Evolutionary conservation across 2,888 invertebrate genomes (phyloP).

Genomic region (Polymixis flavicincta): DNA sequence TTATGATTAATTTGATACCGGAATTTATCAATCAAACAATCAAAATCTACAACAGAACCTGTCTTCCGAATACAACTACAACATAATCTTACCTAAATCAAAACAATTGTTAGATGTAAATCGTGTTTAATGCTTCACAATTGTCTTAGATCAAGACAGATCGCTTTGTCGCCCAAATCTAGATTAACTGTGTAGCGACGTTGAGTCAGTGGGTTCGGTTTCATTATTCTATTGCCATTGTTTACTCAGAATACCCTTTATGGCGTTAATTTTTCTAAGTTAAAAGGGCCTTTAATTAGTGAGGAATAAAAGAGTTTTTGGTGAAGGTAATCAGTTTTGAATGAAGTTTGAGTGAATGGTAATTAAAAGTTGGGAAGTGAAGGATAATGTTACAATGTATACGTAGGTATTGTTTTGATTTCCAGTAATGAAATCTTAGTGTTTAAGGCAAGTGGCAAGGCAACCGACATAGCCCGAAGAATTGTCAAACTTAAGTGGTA

Average conservation of each 20-base stretch:
- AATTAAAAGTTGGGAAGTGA: neutral
- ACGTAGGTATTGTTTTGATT: neutral
- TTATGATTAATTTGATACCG: neutral
- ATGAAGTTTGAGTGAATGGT: neutral
- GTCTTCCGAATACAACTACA: neutral
- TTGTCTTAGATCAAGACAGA: conserved; percentile 69
- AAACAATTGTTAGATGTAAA: conserved; percentile 64
- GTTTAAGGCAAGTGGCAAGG: too few species aligned
- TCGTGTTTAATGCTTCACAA: conserved; percentile 66
- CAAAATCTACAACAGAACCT: conserved; percentile 5
- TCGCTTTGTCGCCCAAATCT: conserved; percentile 68
- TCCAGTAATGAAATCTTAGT: too few species aligned
- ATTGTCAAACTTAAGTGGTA: too few species aligned
- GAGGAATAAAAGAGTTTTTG: conserved; percentile 1
- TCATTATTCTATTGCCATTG: conserved; percentile 64
- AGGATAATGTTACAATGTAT: too few species aligned
- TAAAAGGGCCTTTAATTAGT: conserved; percentile 41
- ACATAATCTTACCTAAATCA: conserved; percentile 45
- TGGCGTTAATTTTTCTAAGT: conserved; percentile 52
- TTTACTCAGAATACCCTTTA: conserved; percentile 55
- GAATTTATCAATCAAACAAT: neutral
- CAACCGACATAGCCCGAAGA: too few species aligned
- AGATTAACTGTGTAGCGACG: conserved; percentile 67
- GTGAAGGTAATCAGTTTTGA: neutral
- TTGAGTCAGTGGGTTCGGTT: conserved; percentile 58